phyloP scores from a whole-genome alignment of 2,888 invertebrate species.

The Elegia similella region DNA sequence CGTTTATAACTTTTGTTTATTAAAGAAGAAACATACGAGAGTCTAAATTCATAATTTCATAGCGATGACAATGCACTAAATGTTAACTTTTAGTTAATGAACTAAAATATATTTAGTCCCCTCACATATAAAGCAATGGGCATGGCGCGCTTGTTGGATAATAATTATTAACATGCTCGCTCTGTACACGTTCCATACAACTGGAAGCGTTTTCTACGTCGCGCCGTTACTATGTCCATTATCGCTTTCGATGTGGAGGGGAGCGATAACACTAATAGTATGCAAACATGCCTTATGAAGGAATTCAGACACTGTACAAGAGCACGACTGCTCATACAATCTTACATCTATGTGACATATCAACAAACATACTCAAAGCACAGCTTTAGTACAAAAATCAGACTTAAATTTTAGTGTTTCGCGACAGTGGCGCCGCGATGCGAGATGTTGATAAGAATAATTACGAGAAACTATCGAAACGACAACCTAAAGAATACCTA shows the following conservation, averaged over 20 bases:
- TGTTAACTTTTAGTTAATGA: neutral
- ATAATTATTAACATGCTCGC: too few relatives aligned
- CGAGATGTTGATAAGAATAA: constrained; percentile 31
- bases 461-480: constrained; percentile 45
- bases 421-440: constrained; percentile 33
- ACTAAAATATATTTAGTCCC: too few relatives aligned
- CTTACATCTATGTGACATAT: constrained; percentile 55
- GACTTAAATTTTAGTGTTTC: constrained; percentile 58
- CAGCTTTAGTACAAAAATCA: constrained; percentile 66
- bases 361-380: constrained; percentile 52
- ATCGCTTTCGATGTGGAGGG: neutral
- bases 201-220: neutral
- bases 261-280: neutral
- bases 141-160: too few relatives aligned
- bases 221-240: neutral
- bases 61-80: constrained; percentile 3
- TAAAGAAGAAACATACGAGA: neutral
- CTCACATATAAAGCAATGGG: too few relatives aligned
- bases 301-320: constrained; percentile 16
- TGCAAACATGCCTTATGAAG: neutral
- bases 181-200: neutral
- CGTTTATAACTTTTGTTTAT: constrained; percentile 1
- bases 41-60: constrained; percentile 12
- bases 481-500: constrained; percentile 54
- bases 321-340: constrained; percentile 25